Base-by-base conservation (phyloP, 2,888 invertebrate genomes). In the Piscicola geometra region DNA sequence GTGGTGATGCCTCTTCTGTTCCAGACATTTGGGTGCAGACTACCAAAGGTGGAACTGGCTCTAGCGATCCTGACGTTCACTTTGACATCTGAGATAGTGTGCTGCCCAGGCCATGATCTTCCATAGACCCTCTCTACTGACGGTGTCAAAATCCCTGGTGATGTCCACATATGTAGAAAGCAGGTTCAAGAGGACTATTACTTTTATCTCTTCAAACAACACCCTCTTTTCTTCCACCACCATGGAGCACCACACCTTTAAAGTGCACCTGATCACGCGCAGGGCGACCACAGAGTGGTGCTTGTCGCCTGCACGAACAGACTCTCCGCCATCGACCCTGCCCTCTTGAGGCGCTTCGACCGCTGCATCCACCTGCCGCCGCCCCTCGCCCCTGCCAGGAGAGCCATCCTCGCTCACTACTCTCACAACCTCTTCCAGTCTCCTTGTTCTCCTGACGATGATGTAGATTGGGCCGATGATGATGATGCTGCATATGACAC, bases 271-370 rank as follows among this genome's bases (percentile, higher is more conserved):
- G n/a, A n/a, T n/a, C n/a, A n/a, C n/a, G n/a, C n/a, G n/a, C 50
- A 47, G 50, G 50, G 32, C 3, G 73, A 76, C 68, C 68, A 50
- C 64, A 52, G 71, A 25, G 88, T 89, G 0, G 83, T 90, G 1
- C 88, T 90, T 0, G 88, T 90, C 36, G 90, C 88, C 2, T 90
- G 90, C 12, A 90, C 90, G 60, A 90, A 90, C 84, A 86, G 90
- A 15, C 90, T 89, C 0, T 89, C 90, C 79, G 86, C 89, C 82
- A 82, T 90, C 52, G 90, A 90, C 80, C 86, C 88, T 71, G 90
- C 90, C 0, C 82, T 90, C 12, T 82, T 90, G 71, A 85, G 90
- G 74, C 85, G 90, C 77, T 88, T 90, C 81, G 90, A 90, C 81
- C 87, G 87, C 78, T 83, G 89, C 21, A 86, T 90, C 67, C 88